Evolutionary conservation across 64 coral and sea anemone species (phyloP).

Genomic region (Montipora foliosa): DNA sequence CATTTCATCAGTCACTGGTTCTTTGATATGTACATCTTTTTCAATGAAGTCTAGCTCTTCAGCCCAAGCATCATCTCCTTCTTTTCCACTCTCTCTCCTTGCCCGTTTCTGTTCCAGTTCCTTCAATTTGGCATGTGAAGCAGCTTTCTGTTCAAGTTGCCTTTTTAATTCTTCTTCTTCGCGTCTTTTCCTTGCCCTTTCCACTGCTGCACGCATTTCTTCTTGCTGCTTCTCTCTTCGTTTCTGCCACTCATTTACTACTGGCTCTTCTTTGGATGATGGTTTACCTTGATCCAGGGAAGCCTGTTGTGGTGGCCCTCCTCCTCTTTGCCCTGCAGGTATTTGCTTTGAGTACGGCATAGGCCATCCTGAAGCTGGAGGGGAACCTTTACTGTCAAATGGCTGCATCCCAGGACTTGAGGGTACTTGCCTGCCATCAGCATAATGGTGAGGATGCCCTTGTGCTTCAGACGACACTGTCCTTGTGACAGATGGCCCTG

Average conservation of each 20-base stretch:
- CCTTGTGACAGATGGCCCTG: conserved; percentile 8
- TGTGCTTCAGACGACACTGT: conserved; percentile 8
- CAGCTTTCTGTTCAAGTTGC: conserved; percentile 76
- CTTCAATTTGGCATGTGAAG: conserved; percentile 76
- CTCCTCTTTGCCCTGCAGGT: conserved; percentile 22
- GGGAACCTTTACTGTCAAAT: conserved; percentile 32
- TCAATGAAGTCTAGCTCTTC: conserved; percentile 32
- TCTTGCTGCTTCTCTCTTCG: conserved; percentile 66
- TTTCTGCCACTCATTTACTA: conserved; percentile 48
- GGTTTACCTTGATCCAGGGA: conserved; percentile 1
- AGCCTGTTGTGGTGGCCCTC: not conserved
- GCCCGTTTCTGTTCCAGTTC: conserved; percentile 73
- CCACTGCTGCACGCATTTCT: conserved; percentile 87
- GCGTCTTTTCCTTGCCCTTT: conserved; percentile 87
- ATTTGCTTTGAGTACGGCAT: conserved; percentile 31
- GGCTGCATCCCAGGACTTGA: conserved; percentile 16
- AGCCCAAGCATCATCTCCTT: conserved; percentile 38
- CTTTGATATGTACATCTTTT: conserved; percentile 9
- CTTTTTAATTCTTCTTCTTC: conserved; percentile 80
- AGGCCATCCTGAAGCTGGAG: conserved; percentile 35
- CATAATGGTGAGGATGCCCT: not conserved
- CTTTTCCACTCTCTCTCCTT: conserved; percentile 31
- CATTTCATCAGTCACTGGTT: not conserved
- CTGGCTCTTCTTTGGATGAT: conserved; percentile 27
- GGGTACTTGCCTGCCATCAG: conserved; percentile 21